Conservation (phyloP, 2,113 vertebrate species). For the Odocoileus virginianus region DNA sequence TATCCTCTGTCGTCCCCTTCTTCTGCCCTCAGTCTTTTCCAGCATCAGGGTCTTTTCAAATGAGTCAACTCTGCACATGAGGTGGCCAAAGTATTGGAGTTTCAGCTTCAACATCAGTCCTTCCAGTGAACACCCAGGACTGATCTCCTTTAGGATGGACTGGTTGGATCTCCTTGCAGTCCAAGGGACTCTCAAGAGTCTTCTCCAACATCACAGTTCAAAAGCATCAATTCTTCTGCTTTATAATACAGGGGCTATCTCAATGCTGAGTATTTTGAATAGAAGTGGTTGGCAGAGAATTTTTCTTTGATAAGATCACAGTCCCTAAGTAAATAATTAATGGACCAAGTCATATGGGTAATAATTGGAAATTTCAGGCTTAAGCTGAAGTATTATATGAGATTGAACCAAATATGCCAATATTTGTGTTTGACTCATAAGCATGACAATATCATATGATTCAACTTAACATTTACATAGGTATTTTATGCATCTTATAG, state of each 20-base stretch:
- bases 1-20: background rate
- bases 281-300: background rate
- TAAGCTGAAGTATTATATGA: background rate
- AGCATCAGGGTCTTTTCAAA: background rate
- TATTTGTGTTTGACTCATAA: constrained; percentile 2
- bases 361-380: background rate
- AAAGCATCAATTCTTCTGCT: background rate
- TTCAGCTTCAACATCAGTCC: background rate
- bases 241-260: background rate
- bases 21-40: background rate
- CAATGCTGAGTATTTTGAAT: background rate
- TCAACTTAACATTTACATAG: background rate
- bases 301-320: background rate
- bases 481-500: background rate
- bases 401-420: background rate
- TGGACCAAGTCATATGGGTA: background rate
- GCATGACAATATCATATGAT: background rate
- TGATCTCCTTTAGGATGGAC: background rate
- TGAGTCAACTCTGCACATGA: background rate
- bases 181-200: background rate
- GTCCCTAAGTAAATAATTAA: background rate
- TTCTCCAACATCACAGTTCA: background rate
- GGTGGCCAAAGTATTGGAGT: background rate
- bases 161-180: background rate
- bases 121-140: background rate